Evolutionary conservation across 2,113 vertebrate genomes (phyloP).

Genomic region (Cyphomyrus discorhynchus): DNA sequence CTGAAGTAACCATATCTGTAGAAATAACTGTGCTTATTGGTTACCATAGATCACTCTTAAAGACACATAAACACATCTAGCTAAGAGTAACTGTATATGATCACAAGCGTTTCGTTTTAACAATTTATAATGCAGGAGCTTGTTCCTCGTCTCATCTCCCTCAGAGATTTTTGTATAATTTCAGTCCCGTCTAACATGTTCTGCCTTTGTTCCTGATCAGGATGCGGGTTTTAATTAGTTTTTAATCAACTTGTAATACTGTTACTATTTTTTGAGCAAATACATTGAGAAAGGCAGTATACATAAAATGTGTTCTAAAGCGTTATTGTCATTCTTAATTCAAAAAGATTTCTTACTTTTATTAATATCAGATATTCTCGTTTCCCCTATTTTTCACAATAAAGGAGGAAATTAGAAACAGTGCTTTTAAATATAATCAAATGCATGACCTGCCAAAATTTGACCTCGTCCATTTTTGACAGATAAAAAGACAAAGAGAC

Average conservation of each 20-base stretch:
- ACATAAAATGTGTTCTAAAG: not conserved
- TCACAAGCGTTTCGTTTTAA: not conserved
- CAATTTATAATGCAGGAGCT: not conserved
- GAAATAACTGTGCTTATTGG: not conserved
- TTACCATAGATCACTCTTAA: not conserved
- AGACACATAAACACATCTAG: not conserved
- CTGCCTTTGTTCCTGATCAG: not conserved
- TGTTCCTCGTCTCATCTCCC: not conserved
- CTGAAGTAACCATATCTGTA: not conserved
- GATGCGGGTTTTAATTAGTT: not conserved
- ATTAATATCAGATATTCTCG: not conserved
- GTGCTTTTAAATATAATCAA: not conserved
- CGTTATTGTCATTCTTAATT: not conserved
- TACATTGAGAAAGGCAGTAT: not conserved
- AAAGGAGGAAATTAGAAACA: constrained; percentile 1
- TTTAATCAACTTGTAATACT: not conserved
- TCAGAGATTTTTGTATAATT: not conserved
- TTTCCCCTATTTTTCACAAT: not conserved
- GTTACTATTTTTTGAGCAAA: not conserved
- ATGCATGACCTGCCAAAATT: not conserved
- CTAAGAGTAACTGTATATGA: not conserved
- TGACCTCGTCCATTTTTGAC: not conserved
- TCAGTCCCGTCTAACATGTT: not conserved
- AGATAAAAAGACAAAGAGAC: not conserved
- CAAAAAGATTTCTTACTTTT: not conserved